Base-by-base conservation (phyloP, 2,888 invertebrate species). In the Podabrus alpinus region DNA sequence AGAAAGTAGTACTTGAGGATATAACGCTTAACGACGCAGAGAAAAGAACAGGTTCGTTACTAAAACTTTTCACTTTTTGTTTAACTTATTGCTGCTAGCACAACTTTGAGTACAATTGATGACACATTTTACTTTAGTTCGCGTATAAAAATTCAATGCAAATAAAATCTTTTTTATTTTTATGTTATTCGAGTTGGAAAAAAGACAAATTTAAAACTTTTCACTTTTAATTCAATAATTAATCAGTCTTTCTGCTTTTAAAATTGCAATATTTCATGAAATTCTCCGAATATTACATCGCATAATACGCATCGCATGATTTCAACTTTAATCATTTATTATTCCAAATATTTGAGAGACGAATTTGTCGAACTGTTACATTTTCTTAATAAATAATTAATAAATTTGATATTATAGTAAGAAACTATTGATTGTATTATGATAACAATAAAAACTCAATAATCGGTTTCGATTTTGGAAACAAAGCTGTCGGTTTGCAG, bases 21-120 rank as follows among this genome's bases (percentile, higher is more conserved):
- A 95, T 96, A 82, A 93, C 95, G 81, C 92, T 96, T 84, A 94
- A 94, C 86, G 95, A 96, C 86, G 94, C 95, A 68, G 95, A 95
- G 81, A 94, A 93, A 85, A 91, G 94, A 84, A 93, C 95, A 87
- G 95, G 95, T 95, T 88, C 87, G 84, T 79, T 66, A 9, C 15
- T 67, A 45, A 45, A 45, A 45, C 45, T 45, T 45, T 45, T 45
- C 45, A 45, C n/a, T 45, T 45, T 45, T 45, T 45, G 45, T 45
- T 45, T 45, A 45, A 45, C 45, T 45, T 45, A 45, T 45, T 45
- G 45, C 45, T 45, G 45, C 45, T 45, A 45, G 45, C 45, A 45
- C 45, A 45, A 45, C 45, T 45, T 45, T 45, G 45, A 45, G 45
- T n/a, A 45, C 45, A 45, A 45, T 45, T 45, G 45, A 45, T 45